phyloP scores from a whole-genome alignment of 2,113 vertebrate species.

The Pungitius pungitius region DNA sequence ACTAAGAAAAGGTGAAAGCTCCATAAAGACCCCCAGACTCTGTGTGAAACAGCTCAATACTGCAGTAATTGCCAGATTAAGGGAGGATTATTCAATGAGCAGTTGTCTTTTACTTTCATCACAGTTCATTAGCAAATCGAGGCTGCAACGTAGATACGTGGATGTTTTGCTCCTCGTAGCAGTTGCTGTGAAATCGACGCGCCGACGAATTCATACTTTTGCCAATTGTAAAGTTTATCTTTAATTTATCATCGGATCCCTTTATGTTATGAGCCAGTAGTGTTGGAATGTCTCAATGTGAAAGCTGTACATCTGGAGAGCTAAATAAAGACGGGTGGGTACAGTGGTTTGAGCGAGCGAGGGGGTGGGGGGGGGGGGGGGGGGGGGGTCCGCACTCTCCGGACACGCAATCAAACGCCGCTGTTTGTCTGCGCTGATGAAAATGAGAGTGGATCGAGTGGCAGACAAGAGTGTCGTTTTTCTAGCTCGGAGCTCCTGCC shows the following conservation, averaged over 20 bases:
- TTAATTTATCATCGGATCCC: not conserved
- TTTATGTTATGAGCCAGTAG: not conserved
- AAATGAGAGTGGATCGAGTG: constrained; percentile 39
- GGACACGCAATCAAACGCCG: constrained; percentile 12
- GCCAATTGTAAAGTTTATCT: not conserved
- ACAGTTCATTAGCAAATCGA: not conserved
- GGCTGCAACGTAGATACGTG: not conserved
- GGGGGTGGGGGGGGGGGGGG: not conserved
- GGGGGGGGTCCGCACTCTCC: not conserved
- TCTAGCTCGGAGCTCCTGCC: constrained; percentile 46
- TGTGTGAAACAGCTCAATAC: not conserved
- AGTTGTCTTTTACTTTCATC: not conserved
- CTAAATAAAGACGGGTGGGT: not conserved
- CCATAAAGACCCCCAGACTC: not conserved
- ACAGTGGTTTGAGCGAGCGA: constrained; percentile 4
- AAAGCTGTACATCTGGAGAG: not conserved
- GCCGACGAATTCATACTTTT: not conserved
- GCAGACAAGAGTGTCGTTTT: constrained; percentile 20
- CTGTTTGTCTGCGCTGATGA: constrained; percentile 12
- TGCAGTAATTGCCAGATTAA: constrained; percentile 2
- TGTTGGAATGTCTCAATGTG: not conserved
- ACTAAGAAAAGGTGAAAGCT: constrained; percentile 1
- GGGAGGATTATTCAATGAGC: not conserved
- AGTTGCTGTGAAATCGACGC: not conserved
- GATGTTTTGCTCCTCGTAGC: not conserved